Base-by-base conservation (phyloP, 2,113 vertebrate genomes). In the Aegotheles bennettii region DNA sequence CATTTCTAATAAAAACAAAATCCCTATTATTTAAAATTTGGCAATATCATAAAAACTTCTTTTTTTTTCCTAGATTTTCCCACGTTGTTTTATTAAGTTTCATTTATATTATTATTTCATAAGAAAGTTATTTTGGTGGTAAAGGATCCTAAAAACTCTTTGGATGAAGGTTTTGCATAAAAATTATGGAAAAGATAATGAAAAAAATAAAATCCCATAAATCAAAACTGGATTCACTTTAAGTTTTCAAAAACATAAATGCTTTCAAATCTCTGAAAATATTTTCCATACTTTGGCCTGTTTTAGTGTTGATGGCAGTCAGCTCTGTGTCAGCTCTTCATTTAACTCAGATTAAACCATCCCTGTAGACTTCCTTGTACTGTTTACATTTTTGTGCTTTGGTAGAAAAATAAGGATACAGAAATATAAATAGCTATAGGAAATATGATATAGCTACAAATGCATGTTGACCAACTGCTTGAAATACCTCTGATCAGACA, bases 61-160 rank as follows among this genome's bases (percentile, higher is more conserved):
- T 0, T 20, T 48, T 28, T n/a, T 9, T 0, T 0, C 1, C 16
- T 21, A 28, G 29, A 40, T 59, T 71, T 20, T 38, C 8, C 12
- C 6, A 9, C 45, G 1, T 20, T 47, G 4, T n/a, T 85, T 57
- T 25, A 19, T 35, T 51, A 0, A 26, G 4, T 84, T 89, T 70
- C 13, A 9, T 36, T 74, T 65, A 45, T 19, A 63, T 3, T 31
- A 63, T 69, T 69, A 76, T 80, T 57, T 59, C 15, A 69, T 35
- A 54, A 21, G 76, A 73, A 4, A 53, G 2, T 1, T 21, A 28
- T 69, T 83, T 61, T 67, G 45, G 10, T 70, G 12, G 2, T 45
- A 69, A 88, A 64, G 33, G 60, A 56, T 73, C 10, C 13, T 64
- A 56, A 51, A 77, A 76, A 3, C 10, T 86, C 13, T 19, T 65